Evolutionary conservation across 2,113 vertebrate species (phyloP).

Genomic region (Progne subis): DNA sequence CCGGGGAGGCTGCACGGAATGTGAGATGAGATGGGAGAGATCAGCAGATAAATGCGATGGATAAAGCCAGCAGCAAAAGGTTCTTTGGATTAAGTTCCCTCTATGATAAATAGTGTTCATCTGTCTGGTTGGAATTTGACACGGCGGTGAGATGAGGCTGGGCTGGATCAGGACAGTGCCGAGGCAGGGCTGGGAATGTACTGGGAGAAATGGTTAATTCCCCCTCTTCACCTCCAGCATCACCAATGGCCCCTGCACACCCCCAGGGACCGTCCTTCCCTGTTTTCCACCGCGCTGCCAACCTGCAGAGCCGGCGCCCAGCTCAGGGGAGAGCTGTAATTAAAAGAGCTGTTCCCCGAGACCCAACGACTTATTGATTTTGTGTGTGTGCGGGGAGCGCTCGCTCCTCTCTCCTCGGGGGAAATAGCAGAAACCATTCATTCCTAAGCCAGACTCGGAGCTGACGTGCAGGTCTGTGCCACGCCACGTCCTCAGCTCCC

Average conservation of each 20-base stretch:
- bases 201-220: background rate
- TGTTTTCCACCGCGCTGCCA: accelerated
- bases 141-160: background rate
- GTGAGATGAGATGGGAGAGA: constrained; percentile 61
- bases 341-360: constrained; percentile 44
- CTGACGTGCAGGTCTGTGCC: background rate
- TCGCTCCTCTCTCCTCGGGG: background rate
- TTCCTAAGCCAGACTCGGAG: background rate
- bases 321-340: constrained; percentile 17
- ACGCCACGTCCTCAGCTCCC: background rate
- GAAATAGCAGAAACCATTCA: constrained; percentile 3
- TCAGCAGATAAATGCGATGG: constrained; percentile 57
- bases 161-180: background rate
- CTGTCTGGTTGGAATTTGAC: background rate
- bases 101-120: constrained; percentile 7
- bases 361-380: constrained; percentile 5
- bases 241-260: accelerated
- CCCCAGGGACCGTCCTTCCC: background rate
- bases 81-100: constrained; percentile 45
- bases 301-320: background rate
- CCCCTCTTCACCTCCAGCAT: background rate
- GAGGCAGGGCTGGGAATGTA: background rate
- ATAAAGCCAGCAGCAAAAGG: constrained; percentile 52
- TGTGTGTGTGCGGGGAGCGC: background rate
- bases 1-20: constrained; percentile 17